Percentiles rank a stretch among this genome's conserved stretches.
Conservation (phyloP, 2,797 vertebrate genomes). For the Hippocampus kuda region DNA sequence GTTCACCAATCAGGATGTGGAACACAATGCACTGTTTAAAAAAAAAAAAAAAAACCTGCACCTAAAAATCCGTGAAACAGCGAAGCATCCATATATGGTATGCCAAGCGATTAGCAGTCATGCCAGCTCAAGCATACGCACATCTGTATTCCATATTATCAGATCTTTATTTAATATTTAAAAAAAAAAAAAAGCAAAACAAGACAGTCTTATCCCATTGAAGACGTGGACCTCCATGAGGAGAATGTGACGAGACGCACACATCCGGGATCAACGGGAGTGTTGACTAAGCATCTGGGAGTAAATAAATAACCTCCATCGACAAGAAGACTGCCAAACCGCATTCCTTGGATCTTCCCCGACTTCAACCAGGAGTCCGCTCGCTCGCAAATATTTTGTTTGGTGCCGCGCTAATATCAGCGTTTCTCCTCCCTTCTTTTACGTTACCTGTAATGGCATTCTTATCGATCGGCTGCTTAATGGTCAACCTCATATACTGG, state of each 20-base stretch:
- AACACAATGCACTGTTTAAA: too few species aligned
- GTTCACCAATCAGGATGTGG: too few species aligned
- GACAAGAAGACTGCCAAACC: neutral
- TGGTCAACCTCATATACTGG: constrained; percentile 91
- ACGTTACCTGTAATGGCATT: constrained; percentile 88
- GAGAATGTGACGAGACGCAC: neutral
- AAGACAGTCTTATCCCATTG: neutral
- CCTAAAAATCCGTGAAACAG: too few species aligned
- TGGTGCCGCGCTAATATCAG: constrained; percentile 94
- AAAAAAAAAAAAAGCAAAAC: neutral
- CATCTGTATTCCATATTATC: neutral
- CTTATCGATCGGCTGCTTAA: constrained; percentile 95
- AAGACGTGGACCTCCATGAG: neutral
- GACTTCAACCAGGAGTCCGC: constrained; percentile 66
- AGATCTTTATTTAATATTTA: neutral
- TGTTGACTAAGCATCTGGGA: neutral
- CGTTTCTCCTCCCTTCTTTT: constrained; percentile 67
- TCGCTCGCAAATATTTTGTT: constrained; percentile 96
- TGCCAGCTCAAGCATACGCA: neutral
- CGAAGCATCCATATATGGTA: neutral
- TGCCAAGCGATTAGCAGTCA: neutral
- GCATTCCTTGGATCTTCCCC: constrained; percentile 2
- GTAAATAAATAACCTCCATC: constrained; percentile 4
- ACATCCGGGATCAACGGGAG: neutral
- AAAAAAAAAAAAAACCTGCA: too few species aligned